Evolutionary conservation across 2,888 invertebrate genomes (phyloP), one percentile per base, ranked within the genome.

Genomic region (Microplitis deprimator): DNA sequence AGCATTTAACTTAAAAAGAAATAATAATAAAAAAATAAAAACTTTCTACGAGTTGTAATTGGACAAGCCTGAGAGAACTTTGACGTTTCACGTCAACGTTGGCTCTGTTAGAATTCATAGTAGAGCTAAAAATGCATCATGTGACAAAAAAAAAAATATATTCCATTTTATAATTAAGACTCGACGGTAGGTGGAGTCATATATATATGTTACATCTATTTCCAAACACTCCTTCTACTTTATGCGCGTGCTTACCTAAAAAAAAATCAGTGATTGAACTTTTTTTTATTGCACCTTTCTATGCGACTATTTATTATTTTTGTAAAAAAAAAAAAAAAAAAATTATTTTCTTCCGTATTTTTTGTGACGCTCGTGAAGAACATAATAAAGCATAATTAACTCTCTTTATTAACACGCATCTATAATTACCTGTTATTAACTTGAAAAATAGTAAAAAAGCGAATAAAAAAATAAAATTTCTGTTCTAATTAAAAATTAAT

Each of bases 61-160:
- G 76, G 76, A 68, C 68, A 72, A 60, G 41, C 68, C 39, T 68
- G 72, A 76, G 50, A 41, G 68, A 76, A 72, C 72, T 76, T 76
- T 72, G 76, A 72, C 68, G 72, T 50, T 76, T 76, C 61, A 39
- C 69, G 61, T 72, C 76, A 76, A 60, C 68, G 39, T 72, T 40
- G 39, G 62, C 62, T 39, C 71, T 39, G 62, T 38, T 62, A 61
- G 62, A 72, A 72, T 72, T 72, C 71, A 62, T 62, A 8, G 39
- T 16, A 72, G 62, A 62, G 71, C 61, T 61, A 29, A 72, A 76
- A 72, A 71, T 76, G 76, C 71, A 72, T 76, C 68, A 41, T 68
- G 72, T 73, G 72, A 72, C 60, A 39, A 61, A 8, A 62, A 29
- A 20, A 62, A 40, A 62, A 62, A 62, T 40, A 41, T 72, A 40